Percentiles rank a stretch among this genome's conserved stretches.
Conservation (phyloP, 1,140 invertebrate species). For the Cydia amplana region DNA sequence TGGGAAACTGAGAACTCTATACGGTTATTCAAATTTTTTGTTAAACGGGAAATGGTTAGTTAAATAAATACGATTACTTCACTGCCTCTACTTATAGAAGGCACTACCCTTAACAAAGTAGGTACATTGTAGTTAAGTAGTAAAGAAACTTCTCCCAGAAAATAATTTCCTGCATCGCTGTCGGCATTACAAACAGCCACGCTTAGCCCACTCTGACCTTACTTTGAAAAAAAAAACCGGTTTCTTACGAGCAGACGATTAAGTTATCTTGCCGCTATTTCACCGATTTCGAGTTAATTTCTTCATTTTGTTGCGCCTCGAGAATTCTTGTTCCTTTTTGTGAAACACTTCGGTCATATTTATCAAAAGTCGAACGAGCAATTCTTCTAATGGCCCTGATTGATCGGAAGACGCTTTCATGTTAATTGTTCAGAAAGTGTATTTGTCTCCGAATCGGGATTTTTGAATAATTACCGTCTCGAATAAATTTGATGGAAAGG, state of each 20-base stretch:
- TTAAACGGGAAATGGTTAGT: not conserved
- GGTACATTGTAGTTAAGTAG: conserved; percentile 18
- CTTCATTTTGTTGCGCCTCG: conserved; percentile 69
- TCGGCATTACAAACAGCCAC: conserved; percentile 43
- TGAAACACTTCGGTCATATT: conserved; percentile 36
- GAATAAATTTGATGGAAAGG: conserved; percentile 12
- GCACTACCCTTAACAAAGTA: conserved; percentile 7
- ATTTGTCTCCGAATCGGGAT: conserved; percentile 16
- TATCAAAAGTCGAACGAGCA: conserved; percentile 57
- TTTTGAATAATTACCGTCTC: conserved; percentile 22
- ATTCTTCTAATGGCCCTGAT: conserved; percentile 67
- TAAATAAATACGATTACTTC: not conserved
- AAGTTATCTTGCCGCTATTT: conserved; percentile 72
- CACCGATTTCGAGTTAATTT: conserved; percentile 75
- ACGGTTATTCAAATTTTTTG: not conserved
- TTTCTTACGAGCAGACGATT: conserved; percentile 57
- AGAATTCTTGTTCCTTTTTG: conserved; percentile 53
- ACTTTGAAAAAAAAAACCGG: conserved; percentile 49
- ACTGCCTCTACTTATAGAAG: not conserved
- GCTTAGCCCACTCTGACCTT: conserved; percentile 34
- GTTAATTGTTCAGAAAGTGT: conserved; percentile 33
- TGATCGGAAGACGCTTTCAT: conserved; percentile 35
- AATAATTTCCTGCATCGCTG: conserved; percentile 24
- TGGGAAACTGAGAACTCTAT: not conserved
- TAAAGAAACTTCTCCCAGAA: conserved; percentile 28